Base-by-base conservation (phyloP, 2,888 invertebrate genomes). In the Lasioglossum leucozonium region DNA sequence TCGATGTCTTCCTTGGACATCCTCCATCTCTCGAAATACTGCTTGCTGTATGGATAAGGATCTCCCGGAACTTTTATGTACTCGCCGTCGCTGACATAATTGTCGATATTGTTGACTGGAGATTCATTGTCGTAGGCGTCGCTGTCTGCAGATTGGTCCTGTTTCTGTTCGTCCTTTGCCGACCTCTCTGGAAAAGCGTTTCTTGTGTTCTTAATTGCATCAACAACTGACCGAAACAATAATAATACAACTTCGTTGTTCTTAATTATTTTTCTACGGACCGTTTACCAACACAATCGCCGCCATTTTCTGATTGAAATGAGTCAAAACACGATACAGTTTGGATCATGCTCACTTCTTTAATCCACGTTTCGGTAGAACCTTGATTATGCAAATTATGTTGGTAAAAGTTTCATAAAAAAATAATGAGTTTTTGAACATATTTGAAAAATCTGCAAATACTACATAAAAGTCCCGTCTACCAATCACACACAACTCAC, bases 11-110 rank as follows among this genome's bases (percentile, higher is more conserved):
- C 18, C 5, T 0, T 0, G 0, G 44, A 0, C 51, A 71, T 11
- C 0, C 85, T 87, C 93, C 93, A 93, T 72, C 88, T 92, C 42
- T 92, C 78, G 58, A 91, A 89, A 55, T 93, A 85, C 30, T 92
- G 91, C 40, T 86, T 85, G 44, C 85, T 92, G 76, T 91, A 93
- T 0, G 93, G 93, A 58, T 93, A 93, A 26, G 91, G 91, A 79
- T 93, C 93, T 10, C 92, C 93, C 0, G 90, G 89, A 3, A 92
- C 37, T 44, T 85, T 90, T 0, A 92, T 58, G 26, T 90, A 91
- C 11, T 89, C 81, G 5, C 79, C 81, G 22, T 89, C 90, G 11
- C 16, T 51, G 26, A 75, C n/a, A 0, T 79, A 79, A 6, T 83
- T 30, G 0, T 80, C 65, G n/a, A 5, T 2, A 0, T 0, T 11